These are phyloP conservation scores for Holothuria scabra DNA, from an alignment of 53 echinoderm and acorn worm genomes.

Conservation along the genomic window DNA sequence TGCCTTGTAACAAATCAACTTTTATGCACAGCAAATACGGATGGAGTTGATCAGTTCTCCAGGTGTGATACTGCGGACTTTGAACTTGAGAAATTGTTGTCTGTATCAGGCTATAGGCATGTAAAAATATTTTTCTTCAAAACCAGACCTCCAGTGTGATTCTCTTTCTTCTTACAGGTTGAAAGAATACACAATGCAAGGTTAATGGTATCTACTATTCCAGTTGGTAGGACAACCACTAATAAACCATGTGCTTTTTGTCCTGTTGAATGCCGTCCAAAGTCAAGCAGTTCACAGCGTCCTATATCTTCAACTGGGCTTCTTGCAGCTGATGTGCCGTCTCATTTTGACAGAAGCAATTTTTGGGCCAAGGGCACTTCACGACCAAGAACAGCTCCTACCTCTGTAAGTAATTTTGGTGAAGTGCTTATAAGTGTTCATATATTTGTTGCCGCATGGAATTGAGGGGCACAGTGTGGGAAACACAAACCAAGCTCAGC, in stretches of 20 bases:
- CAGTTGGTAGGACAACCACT: constrained; percentile 22
- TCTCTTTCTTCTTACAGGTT: not conserved
- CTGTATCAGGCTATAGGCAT: too few relatives aligned
- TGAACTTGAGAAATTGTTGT: too few relatives aligned
- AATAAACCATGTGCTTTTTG: constrained; percentile 78
- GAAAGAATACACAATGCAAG: constrained; percentile 24
- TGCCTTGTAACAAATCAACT: too few relatives aligned
- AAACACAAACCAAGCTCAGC: too few relatives aligned
- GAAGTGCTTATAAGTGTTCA: too few relatives aligned
- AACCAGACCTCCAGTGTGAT: not conserved
- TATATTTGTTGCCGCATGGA: too few relatives aligned
- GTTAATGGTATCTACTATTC: constrained; percentile 17
- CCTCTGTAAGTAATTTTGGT: constrained; percentile 62
- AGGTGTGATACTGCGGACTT: too few relatives aligned
- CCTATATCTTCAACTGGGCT: constrained; percentile 93
- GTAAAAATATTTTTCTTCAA: too few relatives aligned
- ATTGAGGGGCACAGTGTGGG: too few relatives aligned
- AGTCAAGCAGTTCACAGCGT: constrained; percentile 81
- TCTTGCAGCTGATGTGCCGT: constrained; percentile 75
- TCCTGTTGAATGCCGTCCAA: constrained; percentile 78
- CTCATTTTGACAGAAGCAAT: constrained; percentile 80
- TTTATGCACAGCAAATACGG: too few relatives aligned
- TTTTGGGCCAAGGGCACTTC: constrained; percentile 57
- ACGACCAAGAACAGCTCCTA: constrained; percentile 90
- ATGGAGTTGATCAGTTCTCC: too few relatives aligned